Evolutionary conservation across 2,888 invertebrate species (phyloP).

Genomic region (Periphyllus acericola): DNA sequence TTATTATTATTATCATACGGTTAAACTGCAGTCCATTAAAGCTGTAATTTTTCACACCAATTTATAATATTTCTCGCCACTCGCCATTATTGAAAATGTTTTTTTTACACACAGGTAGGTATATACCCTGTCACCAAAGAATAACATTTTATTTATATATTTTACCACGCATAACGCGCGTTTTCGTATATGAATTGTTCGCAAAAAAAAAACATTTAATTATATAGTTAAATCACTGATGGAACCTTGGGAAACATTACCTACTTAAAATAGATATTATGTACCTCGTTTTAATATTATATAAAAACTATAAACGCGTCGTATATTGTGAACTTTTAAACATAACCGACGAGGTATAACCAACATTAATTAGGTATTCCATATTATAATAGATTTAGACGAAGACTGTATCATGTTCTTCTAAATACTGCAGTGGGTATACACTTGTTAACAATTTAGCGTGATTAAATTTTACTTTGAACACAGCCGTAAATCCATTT

Average conservation of each 20-base stretch:
- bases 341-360: too few species aligned
- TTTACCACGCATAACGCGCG: background rate
- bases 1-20: too few species aligned
- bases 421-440: too few species aligned
- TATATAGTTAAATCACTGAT: background rate
- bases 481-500: background rate
- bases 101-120: background rate
- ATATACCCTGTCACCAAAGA: background rate
- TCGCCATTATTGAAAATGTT: background rate
- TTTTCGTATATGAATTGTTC: background rate
- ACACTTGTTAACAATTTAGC: background rate
- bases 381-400: too few species aligned
- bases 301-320: background rate
- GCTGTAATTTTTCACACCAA: background rate
- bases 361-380: too few species aligned
- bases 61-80: background rate
- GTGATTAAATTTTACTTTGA: background rate
- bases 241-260: slow-evolving; percentile 19
- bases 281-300: background rate
- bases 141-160: background rate
- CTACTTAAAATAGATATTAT: background rate
- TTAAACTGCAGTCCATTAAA: background rate
- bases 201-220: slow-evolving; percentile 25
- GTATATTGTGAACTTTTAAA: too few species aligned
- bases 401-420: too few species aligned